phyloP scores from a whole-genome alignment of 53 echinoderm and acorn worm genomes.

The Patiria pectinifera region DNA sequence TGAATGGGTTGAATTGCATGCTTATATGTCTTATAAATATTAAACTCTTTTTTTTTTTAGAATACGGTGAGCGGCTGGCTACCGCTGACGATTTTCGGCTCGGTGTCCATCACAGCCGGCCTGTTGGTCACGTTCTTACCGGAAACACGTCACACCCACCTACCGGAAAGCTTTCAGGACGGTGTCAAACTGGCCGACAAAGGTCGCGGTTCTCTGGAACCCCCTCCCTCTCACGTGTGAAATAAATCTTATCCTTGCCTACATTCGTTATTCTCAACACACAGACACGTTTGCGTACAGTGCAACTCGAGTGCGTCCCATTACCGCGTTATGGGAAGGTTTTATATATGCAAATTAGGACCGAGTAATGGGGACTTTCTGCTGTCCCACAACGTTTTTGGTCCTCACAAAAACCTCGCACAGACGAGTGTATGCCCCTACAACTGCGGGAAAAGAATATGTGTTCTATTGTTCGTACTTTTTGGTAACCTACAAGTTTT shows the following conservation, averaged over 20 bases:
- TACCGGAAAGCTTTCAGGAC: constrained; percentile 9
- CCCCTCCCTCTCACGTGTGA: neutral
- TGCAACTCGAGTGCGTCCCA: too few relatives aligned
- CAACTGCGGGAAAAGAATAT: too few relatives aligned
- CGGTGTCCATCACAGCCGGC: constrained; percentile 9
- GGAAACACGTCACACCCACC: constrained; percentile 13
- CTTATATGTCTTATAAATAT: constrained; percentile 57
- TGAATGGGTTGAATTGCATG: too few relatives aligned
- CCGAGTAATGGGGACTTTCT: too few relatives aligned
- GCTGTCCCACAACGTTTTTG: too few relatives aligned
- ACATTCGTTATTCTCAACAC: neutral
- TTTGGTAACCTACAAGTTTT: too few relatives aligned
- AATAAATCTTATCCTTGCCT: neutral
- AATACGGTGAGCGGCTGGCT: neutral
- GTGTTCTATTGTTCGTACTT: too few relatives aligned
- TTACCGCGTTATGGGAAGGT: too few relatives aligned
- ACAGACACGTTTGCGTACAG: too few relatives aligned
- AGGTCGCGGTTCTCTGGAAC: neutral
- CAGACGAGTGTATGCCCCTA: too few relatives aligned
- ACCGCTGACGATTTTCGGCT: constrained; percentile 25
- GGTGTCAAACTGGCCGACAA: neutral
- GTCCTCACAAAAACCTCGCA: too few relatives aligned
- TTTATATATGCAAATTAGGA: too few relatives aligned
- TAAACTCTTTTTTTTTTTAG: neutral
- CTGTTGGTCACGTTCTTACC: neutral